Evolutionary conservation across 2,888 invertebrate genomes (phyloP).

Genomic region (Thymelicus sylvestris): DNA sequence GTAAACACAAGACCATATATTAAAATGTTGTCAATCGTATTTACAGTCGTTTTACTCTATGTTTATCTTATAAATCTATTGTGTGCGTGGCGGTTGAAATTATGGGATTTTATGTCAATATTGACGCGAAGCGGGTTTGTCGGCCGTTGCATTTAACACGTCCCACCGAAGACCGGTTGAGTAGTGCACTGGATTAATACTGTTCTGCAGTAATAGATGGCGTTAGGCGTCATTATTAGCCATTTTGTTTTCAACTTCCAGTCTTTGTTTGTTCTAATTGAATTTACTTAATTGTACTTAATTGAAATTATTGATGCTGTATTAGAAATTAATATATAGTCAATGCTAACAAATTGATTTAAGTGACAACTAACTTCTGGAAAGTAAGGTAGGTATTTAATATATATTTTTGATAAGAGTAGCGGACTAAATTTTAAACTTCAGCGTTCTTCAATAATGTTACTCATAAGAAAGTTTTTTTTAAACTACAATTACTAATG

Average conservation of each 20-base stretch:
- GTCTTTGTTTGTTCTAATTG: neutral
- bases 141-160: constrained; percentile 80
- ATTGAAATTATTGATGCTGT: too few relatives aligned
- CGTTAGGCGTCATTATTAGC: constrained; percentile 44
- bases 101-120: constrained; percentile 82
- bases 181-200: constrained; percentile 51
- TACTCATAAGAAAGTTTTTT: too few relatives aligned
- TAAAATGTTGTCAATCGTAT: constrained; percentile 84
- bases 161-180: constrained; percentile 64
- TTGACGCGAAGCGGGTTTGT: constrained; percentile 75
- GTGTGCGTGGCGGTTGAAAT: constrained; percentile 82
- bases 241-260: constrained; percentile 3
- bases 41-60: constrained; percentile 83
- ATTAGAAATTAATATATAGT: too few relatives aligned
- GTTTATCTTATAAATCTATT: constrained; percentile 85
- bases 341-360: too few relatives aligned
- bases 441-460: too few relatives aligned
- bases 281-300: too few relatives aligned
- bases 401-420: too few relatives aligned
- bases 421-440: too few relatives aligned
- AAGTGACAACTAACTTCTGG: too few relatives aligned
- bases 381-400: neutral
- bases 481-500: too few relatives aligned
- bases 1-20: constrained; percentile 81
- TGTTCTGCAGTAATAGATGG: constrained; percentile 58